Conservation (phyloP, 2,797 vertebrate genomes). For the Pristis pectinata region DNA sequence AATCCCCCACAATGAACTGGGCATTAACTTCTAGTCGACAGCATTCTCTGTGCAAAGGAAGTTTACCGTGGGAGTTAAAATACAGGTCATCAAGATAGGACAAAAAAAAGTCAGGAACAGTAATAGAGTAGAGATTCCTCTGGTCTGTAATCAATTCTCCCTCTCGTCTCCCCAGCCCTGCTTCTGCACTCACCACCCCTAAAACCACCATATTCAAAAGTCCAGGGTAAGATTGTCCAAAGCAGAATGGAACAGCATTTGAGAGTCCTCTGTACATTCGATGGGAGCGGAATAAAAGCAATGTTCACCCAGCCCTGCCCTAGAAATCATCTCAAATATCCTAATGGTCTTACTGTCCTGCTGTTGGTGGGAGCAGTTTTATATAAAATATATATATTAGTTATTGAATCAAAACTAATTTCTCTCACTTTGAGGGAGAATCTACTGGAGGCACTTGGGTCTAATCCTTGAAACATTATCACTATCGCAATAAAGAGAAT, state of each 20-base stretch:
- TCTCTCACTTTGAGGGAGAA: slow-evolving; percentile 1
- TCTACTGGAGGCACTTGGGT: slow-evolving; percentile 11
- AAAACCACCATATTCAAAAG: too few relatives aligned
- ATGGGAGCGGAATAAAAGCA: not conserved
- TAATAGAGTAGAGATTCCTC: not conserved
- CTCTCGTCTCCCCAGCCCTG: not conserved
- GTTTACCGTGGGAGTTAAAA: not conserved
- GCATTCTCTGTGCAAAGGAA: not conserved
- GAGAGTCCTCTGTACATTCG: not conserved
- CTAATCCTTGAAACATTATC: slow-evolving; percentile 22
- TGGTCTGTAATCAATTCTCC: not conserved
- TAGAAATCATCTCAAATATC: not conserved
- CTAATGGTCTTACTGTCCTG: slow-evolving; percentile 13
- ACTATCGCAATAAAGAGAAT: slow-evolving; percentile 18
- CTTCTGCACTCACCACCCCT: not conserved
- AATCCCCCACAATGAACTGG: not conserved
- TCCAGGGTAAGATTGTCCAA: not conserved
- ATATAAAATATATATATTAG: slow-evolving; percentile 33
- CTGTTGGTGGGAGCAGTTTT: slow-evolving; percentile 28
- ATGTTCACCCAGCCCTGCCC: too few relatives aligned
- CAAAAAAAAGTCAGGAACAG: not conserved
- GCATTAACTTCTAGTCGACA: not conserved
- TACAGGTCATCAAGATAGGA: not conserved
- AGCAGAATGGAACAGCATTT: not conserved
- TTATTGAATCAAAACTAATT: slow-evolving; percentile 26